Base-by-base conservation (phyloP, 2,113 vertebrate species). In the Mobula birostris region DNA sequence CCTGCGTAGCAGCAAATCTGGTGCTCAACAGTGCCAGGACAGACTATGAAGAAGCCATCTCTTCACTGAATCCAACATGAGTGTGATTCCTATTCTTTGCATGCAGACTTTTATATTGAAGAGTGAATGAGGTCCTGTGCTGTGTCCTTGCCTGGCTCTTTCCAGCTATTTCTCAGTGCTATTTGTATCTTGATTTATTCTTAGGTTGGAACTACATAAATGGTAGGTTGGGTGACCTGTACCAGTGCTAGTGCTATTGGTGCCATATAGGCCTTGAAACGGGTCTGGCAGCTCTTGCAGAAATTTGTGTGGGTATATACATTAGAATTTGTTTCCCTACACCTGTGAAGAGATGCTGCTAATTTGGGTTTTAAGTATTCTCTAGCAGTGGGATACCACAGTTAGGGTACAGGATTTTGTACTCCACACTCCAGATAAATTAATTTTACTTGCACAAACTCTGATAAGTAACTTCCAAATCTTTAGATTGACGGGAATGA, bases 371-470 rank as follows among this genome's bases (percentile, higher is more conserved):
- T 2, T 11, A n/a, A 5, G 83, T 68, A 2, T 32, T 90, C 85
- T 66, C 85, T 36, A 90, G 61, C 14, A 66, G 61, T 66, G 29
- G 24, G 58, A 15, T 58, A 66, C 29, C 11, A n/a, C 36, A 61
- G 85, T 88, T 88, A 88, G 85, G 85, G 58, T 88, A 88, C 14
- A 61, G 58, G 85, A 90, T 90, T 32, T 90, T 66, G 61, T 66
- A 32, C 85, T 90, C 61, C 58, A 90, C 85, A 68, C 85, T 90
- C 61, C 85, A 90, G 85, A 68, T 66, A 32, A 66, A 66, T 17
- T n/a, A 66, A 32, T 32, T 83, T 17, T 88, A 88, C 24, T 68
- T 68, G 85, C n/a, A 1, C 27, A 14, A 24, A 15, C 61, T n/a
- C 29, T 66, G 15, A 1, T 90, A n/a, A 68, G 32, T 90, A 90